Percentiles rank a stretch among this genome's conserved stretches.
These are phyloP conservation scores for Elachura formosa DNA, from an alignment of 2,113 vertebrate genomes.

Conservation along the genomic window DNA sequence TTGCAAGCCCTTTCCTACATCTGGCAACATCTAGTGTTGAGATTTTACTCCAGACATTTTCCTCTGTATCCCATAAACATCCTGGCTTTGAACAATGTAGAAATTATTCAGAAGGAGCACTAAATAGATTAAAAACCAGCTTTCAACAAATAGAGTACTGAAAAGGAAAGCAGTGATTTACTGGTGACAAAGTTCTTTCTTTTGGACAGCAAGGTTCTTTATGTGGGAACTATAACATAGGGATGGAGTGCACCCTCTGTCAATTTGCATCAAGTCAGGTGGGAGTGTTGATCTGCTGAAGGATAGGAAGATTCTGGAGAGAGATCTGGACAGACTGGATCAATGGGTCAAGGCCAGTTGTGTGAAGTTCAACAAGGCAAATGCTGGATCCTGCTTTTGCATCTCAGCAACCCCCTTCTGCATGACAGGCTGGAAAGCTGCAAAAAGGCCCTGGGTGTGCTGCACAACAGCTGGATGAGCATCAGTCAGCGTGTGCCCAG, in stretches of 20 bases:
- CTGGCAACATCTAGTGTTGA: background rate
- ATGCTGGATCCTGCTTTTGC: accelerated
- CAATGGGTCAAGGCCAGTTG: background rate
- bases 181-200: background rate
- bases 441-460: background rate
- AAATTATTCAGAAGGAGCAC: background rate
- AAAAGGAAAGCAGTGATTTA: background rate
- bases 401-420: background rate
- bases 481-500: background rate
- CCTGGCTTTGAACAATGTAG: background rate
- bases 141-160: background rate
- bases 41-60: background rate
- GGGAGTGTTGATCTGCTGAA: background rate
- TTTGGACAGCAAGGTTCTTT: background rate
- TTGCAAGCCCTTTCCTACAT: background rate
- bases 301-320: background rate
- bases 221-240: background rate
- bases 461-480: background rate
- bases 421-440: background rate
- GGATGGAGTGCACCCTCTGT: background rate
- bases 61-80: background rate
- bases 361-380: background rate
- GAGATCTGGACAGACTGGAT: background rate
- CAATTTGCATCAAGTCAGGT: background rate
- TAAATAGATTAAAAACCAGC: background rate